Evolutionary conservation across 2,888 invertebrate genomes (phyloP).

Genomic region (Rutpela maculata): DNA sequence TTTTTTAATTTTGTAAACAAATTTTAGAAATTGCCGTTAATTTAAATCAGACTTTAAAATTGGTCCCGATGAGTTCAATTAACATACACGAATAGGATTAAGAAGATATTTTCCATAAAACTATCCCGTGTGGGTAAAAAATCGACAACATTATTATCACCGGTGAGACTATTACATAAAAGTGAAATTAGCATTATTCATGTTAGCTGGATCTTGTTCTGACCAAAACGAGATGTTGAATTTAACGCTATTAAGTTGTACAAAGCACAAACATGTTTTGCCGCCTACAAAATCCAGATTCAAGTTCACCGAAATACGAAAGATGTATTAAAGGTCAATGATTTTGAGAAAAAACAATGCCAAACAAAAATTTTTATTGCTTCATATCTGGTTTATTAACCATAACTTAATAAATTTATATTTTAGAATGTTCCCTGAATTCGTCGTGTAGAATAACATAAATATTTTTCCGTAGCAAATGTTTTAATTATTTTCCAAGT

Average conservation of each 20-base stretch:
- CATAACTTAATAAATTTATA: slow-evolving; percentile 12
- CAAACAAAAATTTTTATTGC: slow-evolving; percentile 8
- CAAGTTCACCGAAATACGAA: slow-evolving; percentile 27
- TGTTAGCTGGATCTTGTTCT: slow-evolving; percentile 12
- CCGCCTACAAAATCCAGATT: slow-evolving; percentile 34
- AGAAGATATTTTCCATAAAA: no score
- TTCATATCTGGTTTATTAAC: slow-evolving; percentile 11
- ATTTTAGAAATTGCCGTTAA: no score
- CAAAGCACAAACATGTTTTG: slow-evolving; percentile 29
- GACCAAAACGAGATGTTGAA: slow-evolving; percentile 10
- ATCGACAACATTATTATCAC: neutral
- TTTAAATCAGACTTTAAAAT: no score
- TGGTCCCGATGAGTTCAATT: no score
- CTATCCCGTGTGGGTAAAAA: neutral
- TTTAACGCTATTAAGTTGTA: slow-evolving; percentile 26
- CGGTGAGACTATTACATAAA: slow-evolving; percentile 32
- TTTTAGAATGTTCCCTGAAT: slow-evolving; percentile 5
- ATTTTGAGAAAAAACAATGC: slow-evolving; percentile 29
- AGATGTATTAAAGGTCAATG: slow-evolving; percentile 15
- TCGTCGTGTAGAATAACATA: neutral
- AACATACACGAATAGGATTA: no score
- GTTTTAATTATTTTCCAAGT: no score
- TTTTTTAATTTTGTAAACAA: no score
- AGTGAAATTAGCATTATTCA: slow-evolving; percentile 38
- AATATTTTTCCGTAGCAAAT: no score